phyloP scores from a whole-genome alignment of 1,140 invertebrate species.

The Nephotettix cincticeps region DNA sequence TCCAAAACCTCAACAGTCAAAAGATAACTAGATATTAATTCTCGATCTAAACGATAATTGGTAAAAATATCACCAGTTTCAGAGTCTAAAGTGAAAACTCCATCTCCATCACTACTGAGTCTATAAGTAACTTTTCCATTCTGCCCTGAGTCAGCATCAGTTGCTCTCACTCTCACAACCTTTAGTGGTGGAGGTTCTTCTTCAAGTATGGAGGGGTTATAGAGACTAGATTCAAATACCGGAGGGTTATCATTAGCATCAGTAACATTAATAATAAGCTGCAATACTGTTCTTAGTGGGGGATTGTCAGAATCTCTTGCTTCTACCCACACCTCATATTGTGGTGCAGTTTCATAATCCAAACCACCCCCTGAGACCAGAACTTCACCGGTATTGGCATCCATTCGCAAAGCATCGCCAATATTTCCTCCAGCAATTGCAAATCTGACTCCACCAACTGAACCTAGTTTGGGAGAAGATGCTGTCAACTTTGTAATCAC shows the following conservation, averaged over 20 bases:
- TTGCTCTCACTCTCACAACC: constrained; percentile 76
- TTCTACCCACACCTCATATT: constrained; percentile 92
- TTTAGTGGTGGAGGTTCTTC: constrained; percentile 78
- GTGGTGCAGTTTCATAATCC: constrained; percentile 82
- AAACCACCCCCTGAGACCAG: constrained; percentile 72
- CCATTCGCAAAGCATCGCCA: constrained; percentile 79
- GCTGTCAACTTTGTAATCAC: constrained; percentile 69
- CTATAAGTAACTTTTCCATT: constrained; percentile 84
- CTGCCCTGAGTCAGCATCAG: constrained; percentile 81
- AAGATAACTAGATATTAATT: constrained; percentile 80
- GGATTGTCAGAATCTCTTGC: constrained; percentile 82
- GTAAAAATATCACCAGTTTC: constrained; percentile 84
- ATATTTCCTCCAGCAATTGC: constrained; percentile 90
- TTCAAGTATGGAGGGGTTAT: constrained; percentile 82
- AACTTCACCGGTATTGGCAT: constrained; percentile 75
- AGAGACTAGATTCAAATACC: constrained; percentile 73
- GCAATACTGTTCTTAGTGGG: constrained; percentile 70
- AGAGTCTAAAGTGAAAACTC: constrained; percentile 77
- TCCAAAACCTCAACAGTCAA: constrained; percentile 85
- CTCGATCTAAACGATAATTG: constrained; percentile 79
- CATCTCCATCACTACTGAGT: constrained; percentile 71
- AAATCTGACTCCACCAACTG: constrained; percentile 68
- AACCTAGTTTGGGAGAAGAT: constrained; percentile 69
- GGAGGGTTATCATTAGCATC: constrained; percentile 92
- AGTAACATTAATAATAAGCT: constrained; percentile 80